Base-by-base conservation (phyloP, 2,888 invertebrate genomes). In the Agriopis marginaria region DNA sequence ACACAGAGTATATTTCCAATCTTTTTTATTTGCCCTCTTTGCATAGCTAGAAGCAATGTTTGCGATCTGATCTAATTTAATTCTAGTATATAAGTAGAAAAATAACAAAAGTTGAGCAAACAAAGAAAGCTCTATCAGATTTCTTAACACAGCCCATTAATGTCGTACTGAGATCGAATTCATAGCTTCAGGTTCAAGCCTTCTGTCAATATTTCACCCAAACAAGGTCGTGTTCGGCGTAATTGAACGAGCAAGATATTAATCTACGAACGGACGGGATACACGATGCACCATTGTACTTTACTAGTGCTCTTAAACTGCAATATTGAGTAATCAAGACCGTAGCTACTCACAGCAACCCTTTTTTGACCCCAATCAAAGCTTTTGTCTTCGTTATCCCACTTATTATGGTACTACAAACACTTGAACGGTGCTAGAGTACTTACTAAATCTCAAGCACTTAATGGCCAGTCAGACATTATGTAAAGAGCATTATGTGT, bases 171-270 rank as follows among this genome's bases (percentile, higher is more conserved):
- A 67, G 8, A 5, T 32, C 32, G 32, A 5, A 42, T 42, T 42
- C 42, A 55, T 60, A 64, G 64, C 55, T 72, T 71, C 47, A 55
- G 62, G 45, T 63, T 68, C 70, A 72, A 68, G 58, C 45, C 53
- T 70, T 69, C 63, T 67, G 65, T 76, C 69, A 74, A 78, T 76
- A 77, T 79, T 82, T 79, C 74, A 77, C 73, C 75, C 65, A 75
- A 76, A 74, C 76, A 71, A 74, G 69, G 69, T 71, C 81, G 75
- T 86, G 86, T 86, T 75, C 76, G 65, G 75, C 68, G 62, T 86
- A 84, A 88, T 88, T 86, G 82, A 83, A 86, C 79, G 66, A 81
- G 82, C 81, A 73, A 77, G 81, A 82, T 83, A 82, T 71, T 72
- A 79, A 80, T 82, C 78, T 79, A 75, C 59, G 64, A 66, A 63